Evolutionary conservation across 1,140 invertebrate species (phyloP).

Genomic region (Sinonovacula constricta): DNA sequence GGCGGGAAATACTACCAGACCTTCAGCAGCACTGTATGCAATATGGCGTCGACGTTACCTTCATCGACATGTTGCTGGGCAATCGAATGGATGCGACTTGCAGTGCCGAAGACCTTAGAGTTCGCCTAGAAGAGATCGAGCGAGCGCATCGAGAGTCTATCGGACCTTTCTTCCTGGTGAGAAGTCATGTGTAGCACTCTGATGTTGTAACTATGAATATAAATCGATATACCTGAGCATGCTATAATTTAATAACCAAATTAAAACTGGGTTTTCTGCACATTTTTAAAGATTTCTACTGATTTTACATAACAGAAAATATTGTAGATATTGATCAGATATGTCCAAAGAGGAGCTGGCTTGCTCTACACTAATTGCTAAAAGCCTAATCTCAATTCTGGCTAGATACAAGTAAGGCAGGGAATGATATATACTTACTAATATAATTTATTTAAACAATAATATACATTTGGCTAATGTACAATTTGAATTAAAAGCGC

Average conservation of each 20-base stretch:
- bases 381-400: too few relatives aligned
- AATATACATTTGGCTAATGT: too few relatives aligned
- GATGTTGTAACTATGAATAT: neutral
- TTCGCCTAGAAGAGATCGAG: conserved; percentile 25
- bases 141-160: conserved; percentile 28
- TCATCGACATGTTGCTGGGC: conserved; percentile 45
- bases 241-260: neutral
- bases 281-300: too few relatives aligned
- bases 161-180: conserved; percentile 47
- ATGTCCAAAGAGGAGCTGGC: too few relatives aligned
- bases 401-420: too few relatives aligned
- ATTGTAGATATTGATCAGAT: too few relatives aligned
- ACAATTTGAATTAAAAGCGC: too few relatives aligned
- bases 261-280: too few relatives aligned
- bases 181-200: neutral
- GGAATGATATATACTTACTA: too few relatives aligned
- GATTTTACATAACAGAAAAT: too few relatives aligned
- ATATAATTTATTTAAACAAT: too few relatives aligned
- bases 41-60: conserved; percentile 43
- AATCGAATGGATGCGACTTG: neutral
- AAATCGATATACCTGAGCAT: neutral
- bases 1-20: conserved; percentile 47
- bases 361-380: too few relatives aligned
- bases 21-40: conserved; percentile 44
- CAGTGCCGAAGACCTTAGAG: neutral